A percentile compares a stretch with the other conserved stretches of the same genome.
Conservation (phyloP, 2,797 vertebrate genomes). For the Alexandromys oeconomus region DNA sequence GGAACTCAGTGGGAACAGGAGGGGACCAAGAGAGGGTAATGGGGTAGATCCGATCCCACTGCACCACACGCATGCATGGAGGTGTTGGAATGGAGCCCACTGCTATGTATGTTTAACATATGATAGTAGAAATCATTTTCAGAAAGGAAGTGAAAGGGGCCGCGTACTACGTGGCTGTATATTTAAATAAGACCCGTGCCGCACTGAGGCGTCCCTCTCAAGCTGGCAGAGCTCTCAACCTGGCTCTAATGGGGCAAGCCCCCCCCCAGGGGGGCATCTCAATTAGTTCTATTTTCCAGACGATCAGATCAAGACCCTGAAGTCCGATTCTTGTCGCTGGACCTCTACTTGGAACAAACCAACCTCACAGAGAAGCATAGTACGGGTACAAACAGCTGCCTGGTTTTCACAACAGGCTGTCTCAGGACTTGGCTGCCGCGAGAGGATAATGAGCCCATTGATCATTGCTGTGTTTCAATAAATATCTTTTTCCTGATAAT, state of each 20-base stretch:
- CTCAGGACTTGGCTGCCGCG: constrained; percentile 43
- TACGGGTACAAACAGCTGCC: neutral
- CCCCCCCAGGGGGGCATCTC: neutral
- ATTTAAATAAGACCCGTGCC: constrained; percentile 37
- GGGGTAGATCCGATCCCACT: neutral
- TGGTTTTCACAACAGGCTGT: constrained; percentile 30
- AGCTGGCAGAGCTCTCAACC: constrained; percentile 18
- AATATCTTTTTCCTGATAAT: constrained; percentile 72
- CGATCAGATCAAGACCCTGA: constrained; percentile 63
- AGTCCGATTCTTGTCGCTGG: constrained; percentile 40
- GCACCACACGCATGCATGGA: too few relatives aligned
- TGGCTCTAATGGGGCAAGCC: constrained; percentile 43
- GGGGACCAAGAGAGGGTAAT: too few relatives aligned
- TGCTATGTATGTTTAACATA: neutral
- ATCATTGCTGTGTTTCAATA: constrained; percentile 70
- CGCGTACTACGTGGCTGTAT: neutral
- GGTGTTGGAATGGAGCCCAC: neutral
- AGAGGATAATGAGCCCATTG: constrained; percentile 62
- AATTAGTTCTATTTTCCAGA: constrained; percentile 74
- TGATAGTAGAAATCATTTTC: neutral
- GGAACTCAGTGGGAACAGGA: neutral
- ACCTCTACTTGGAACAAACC: constrained; percentile 52
- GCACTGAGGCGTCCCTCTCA: neutral
- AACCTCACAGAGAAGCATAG: constrained; percentile 38
- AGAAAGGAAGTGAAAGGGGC: constrained; percentile 9